Conservation (phyloP, 1,140 invertebrate genomes). For the Dendroctonus valens region DNA sequence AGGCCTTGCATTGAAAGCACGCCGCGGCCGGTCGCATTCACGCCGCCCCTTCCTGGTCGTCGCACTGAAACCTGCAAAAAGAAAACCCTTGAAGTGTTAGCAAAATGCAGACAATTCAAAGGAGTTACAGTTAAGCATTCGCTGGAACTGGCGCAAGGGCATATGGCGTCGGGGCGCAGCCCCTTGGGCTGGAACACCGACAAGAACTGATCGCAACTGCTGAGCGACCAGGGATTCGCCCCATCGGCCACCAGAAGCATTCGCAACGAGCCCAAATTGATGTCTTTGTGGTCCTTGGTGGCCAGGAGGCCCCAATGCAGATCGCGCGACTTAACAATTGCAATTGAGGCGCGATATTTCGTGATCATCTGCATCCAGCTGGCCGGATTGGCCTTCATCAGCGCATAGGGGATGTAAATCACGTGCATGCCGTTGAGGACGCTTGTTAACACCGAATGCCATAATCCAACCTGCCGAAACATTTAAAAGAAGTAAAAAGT, state of each 20-base stretch:
- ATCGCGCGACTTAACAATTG: constrained; percentile 97
- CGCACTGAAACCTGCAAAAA: constrained; percentile 66
- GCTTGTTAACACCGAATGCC: constrained; percentile 94
- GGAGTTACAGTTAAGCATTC: constrained; percentile 88
- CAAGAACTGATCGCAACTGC: constrained; percentile 98
- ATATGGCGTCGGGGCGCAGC: constrained; percentile 92
- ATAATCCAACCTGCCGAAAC: constrained; percentile 72
- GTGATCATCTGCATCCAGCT: constrained; percentile 99
- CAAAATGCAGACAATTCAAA: background rate
- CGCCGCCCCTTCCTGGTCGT: constrained; percentile 78
- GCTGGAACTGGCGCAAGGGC: constrained; percentile 94
- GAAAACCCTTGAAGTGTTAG: background rate
- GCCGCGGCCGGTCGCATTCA: constrained; percentile 90
- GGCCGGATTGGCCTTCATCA: constrained; percentile 98
- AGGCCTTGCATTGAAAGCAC: constrained; percentile 95
- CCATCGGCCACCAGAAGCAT: constrained; percentile 95
- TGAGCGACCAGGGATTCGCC: constrained; percentile 98
- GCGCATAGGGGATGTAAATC: constrained; percentile 97
- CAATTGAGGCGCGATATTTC: constrained; percentile 95
- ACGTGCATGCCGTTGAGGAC: constrained; percentile 99
- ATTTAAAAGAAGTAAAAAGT: background rate
- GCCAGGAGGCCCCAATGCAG: constrained; percentile 98
- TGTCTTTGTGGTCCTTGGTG: constrained; percentile 96
- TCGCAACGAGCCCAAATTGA: constrained; percentile 86
- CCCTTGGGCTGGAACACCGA: constrained; percentile 89